Evolutionary conservation across 2,797 vertebrate species (phyloP).

Genomic region (Acipenser transmontanus): DNA sequence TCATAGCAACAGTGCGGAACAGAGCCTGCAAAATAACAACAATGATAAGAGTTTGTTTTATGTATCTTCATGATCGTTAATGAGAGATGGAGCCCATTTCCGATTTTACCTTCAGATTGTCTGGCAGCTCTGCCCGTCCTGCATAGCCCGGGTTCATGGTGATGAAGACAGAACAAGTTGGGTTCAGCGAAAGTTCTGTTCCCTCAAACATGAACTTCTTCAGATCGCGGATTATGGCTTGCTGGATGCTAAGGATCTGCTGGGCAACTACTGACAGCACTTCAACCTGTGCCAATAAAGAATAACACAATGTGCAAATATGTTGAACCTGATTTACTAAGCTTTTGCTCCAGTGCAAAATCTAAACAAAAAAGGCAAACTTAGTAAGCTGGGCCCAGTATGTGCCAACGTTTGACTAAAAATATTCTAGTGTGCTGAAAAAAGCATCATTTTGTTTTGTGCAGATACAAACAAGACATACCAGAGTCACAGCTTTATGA

Average conservation of each 20-base stretch:
- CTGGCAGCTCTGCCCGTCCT: conserved; percentile 83
- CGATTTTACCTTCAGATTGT: conserved; percentile 81
- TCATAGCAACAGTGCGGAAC: conserved; percentile 91
- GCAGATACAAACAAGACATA: too few relatives aligned
- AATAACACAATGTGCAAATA: too few relatives aligned
- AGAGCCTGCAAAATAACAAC: conserved; percentile 61
- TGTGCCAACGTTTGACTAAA: too few relatives aligned
- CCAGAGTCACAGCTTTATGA: too few relatives aligned
- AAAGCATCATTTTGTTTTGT: too few relatives aligned
- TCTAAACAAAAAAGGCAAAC: too few relatives aligned
- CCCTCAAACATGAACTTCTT: conserved; percentile 84
- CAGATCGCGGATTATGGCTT: conserved; percentile 75
- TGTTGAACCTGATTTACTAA: too few relatives aligned
- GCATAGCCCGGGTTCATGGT: conserved; percentile 96
- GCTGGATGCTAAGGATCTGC: conserved; percentile 88
- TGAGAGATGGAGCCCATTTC: background rate
- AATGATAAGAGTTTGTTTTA: background rate
- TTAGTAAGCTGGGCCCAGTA: too few relatives aligned
- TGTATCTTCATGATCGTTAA: background rate
- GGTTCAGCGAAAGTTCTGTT: conserved; percentile 82
- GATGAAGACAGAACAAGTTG: conserved; percentile 87
- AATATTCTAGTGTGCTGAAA: too few relatives aligned
- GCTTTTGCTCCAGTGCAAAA: too few relatives aligned
- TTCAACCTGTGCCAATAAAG: conserved; percentile 66
- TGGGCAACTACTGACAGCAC: conserved; percentile 92